Percentiles rank a stretch among this genome's conserved stretches.
Conservation (phyloP, 2,113 vertebrate species). For the Pelobates fuscus region DNA sequence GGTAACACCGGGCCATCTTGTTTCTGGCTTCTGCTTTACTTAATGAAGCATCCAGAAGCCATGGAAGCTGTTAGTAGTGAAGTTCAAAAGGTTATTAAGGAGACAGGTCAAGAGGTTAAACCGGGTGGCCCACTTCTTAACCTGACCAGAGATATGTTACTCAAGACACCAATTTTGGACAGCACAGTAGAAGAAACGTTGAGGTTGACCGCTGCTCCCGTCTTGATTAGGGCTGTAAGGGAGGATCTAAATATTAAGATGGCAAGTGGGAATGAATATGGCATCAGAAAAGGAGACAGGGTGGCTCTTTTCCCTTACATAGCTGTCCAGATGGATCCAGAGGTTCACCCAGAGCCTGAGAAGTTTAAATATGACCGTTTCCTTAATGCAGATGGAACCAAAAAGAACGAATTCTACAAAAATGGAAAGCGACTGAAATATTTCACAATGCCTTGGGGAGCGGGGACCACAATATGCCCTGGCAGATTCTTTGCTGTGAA, state of each 20-base stretch:
- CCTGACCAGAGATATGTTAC: conserved; percentile 67
- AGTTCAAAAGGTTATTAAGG: conserved; percentile 63
- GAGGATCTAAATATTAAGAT: conserved; percentile 70
- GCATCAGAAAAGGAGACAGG: conserved; percentile 77
- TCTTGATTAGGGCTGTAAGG: conserved; percentile 74
- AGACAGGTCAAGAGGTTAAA: conserved; percentile 64
- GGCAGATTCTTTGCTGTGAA: conserved; percentile 84
- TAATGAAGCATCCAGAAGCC: conserved; percentile 84
- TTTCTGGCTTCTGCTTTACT: conserved; percentile 87
- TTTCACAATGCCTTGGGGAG: conserved; percentile 90
- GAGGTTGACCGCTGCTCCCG: conserved; percentile 70
- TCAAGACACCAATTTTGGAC: conserved; percentile 77
- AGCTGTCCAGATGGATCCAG: conserved; percentile 80
- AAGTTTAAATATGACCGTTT: conserved; percentile 83
- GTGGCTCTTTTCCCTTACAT: conserved; percentile 81
- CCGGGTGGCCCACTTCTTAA: conserved; percentile 60
- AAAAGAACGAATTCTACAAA: conserved; percentile 84
- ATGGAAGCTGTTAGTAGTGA: conserved; percentile 81
- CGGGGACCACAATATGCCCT: conserved; percentile 81
- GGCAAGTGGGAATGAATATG: conserved; percentile 65
- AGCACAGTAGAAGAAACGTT: conserved; percentile 88
- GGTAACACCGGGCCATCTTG: conserved; percentile 82
- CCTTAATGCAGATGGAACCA: conserved; percentile 73
- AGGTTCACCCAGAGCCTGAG: conserved; percentile 80
- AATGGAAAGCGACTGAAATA: conserved; percentile 80